Base-by-base conservation (phyloP, 2,113 vertebrate species). In the Passer domesticus region DNA sequence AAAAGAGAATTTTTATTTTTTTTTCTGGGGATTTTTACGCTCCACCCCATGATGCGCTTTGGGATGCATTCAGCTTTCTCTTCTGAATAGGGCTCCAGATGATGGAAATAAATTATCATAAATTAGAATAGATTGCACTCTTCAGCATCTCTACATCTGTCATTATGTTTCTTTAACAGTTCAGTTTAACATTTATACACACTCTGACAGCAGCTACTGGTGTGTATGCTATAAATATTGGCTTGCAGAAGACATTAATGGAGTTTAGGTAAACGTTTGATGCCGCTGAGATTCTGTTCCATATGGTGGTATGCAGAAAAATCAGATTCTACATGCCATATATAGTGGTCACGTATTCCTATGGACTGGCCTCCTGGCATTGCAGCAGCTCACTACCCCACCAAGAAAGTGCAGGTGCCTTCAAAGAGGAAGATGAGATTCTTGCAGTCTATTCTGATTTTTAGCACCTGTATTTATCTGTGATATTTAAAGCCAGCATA, bases 71-170 rank as follows among this genome's bases (percentile, higher is more conserved):
- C 95, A 96, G 94, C 92, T 94, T 96, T 96, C 95, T 31, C 88
- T 94, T 94, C 92, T 97, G 95, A 96, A 96, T 96, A 96, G 94
- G 89, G 59, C 92, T 97, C 92, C 95, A 96, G 96, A 96, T 96
- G 95, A 97, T 96, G 90, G 96, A 94, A 97, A 97, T 96, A 97
- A 97, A 97, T 97, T 96, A 97, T 92, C 96, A 97, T 97, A 97
- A 96, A 97, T 97, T 97, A 97, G 95, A 97, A 97, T 94, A 96
- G 95, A 97, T 97, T 96, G 94, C 96, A 96, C 94, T 96, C 96
- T 95, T 96, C 96, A 96, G 95, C 95, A 97, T 97, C 96, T 96
- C 95, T 97, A 93, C 96, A 97, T 97, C 96, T 97, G 96, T 96
- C 95, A 93, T 97, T 96, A 97, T 95, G 96, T 96, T 97, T 96